A percentile compares a stretch with the other conserved stretches of the same genome.
Evolutionary conservation across 1,140 invertebrate genomes (phyloP).

Genomic region (Rhyzopertha dominica): DNA sequence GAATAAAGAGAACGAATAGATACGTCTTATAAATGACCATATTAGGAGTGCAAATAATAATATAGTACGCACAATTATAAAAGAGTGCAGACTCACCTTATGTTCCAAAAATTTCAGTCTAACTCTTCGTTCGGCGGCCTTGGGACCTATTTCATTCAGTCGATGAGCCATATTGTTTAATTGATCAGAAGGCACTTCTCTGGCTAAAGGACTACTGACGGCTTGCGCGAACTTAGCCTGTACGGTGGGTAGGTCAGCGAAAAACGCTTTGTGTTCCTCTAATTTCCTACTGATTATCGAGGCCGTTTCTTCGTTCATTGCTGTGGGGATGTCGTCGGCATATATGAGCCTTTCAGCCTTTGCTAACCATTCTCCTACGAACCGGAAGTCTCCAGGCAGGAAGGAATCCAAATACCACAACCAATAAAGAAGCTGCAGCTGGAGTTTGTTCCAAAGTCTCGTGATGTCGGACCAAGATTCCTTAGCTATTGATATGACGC

Average conservation of each 20-base stretch:
- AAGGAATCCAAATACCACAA: constrained; percentile 77
- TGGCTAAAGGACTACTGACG: constrained; percentile 55
- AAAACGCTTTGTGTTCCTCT: constrained; percentile 86
- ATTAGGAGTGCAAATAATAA: too few relatives aligned
- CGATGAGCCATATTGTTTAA: constrained; percentile 73
- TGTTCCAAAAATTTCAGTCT: constrained; percentile 85
- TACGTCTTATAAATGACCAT: too few relatives aligned
- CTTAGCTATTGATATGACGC: constrained; percentile 69
- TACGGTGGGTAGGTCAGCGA: constrained; percentile 72
- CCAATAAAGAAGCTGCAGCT: constrained; percentile 76
- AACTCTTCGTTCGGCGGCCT: constrained; percentile 70
- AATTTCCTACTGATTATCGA: constrained; percentile 80
- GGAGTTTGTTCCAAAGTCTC: constrained; percentile 69
- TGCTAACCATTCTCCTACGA: constrained; percentile 84
- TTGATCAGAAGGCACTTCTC: constrained; percentile 69
- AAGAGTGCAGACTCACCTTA: constrained; percentile 51
- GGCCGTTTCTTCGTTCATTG: constrained; percentile 81
- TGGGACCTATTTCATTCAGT: constrained; percentile 63
- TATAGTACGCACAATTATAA: constrained; percentile 1
- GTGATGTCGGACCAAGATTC: constrained; percentile 77
- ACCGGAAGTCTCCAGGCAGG: constrained; percentile 74
- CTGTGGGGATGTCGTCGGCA: constrained; percentile 74
- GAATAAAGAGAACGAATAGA: too few relatives aligned
- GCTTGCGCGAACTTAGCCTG: constrained; percentile 69
- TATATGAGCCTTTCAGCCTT: constrained; percentile 78